These are phyloP conservation scores for Tricholaema leucomelas DNA, from an alignment of 2,113 vertebrate species.

Conservation along the genomic window DNA sequence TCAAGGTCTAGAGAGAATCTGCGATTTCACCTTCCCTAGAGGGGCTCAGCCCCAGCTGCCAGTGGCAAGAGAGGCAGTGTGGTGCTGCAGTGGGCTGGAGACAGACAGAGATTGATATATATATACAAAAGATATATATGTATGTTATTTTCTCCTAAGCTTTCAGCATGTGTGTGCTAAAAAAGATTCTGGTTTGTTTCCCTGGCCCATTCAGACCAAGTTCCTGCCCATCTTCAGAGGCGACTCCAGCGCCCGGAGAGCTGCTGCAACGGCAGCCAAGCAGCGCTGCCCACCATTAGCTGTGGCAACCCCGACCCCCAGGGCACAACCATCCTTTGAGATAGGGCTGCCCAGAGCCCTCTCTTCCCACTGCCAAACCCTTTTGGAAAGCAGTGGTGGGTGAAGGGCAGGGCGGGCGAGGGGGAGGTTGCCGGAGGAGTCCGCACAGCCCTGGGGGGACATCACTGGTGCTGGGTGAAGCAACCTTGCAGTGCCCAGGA, in stretches of 20 bases:
- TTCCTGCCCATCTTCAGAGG: neutral
- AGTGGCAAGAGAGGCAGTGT: neutral
- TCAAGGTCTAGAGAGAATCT: constrained; percentile 24
- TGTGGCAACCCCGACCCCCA: neutral
- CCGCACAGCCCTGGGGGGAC: neutral
- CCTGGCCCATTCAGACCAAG: neutral
- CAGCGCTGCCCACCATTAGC: neutral
- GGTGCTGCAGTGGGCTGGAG: neutral
- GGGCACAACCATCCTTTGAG: accelerated
- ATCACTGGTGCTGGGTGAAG: neutral
- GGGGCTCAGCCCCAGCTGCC: constrained; percentile 27
- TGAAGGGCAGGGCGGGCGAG: no score
- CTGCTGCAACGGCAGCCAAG: accelerated
- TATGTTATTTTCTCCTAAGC: neutral
- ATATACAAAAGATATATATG: neutral
- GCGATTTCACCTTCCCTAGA: neutral
- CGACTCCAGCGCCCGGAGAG: accelerated
- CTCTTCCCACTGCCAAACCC: neutral
- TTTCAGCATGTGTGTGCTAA: neutral
- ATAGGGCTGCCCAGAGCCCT: neutral
- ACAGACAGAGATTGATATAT: neutral
- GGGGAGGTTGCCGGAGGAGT: no score
- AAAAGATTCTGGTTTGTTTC: neutral
- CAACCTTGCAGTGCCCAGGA: neutral
- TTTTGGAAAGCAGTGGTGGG: neutral